Percentiles rank a stretch among this genome's conserved stretches.
Conservation (phyloP, 1,140 invertebrate genomes). For the Drosophila pandora region DNA sequence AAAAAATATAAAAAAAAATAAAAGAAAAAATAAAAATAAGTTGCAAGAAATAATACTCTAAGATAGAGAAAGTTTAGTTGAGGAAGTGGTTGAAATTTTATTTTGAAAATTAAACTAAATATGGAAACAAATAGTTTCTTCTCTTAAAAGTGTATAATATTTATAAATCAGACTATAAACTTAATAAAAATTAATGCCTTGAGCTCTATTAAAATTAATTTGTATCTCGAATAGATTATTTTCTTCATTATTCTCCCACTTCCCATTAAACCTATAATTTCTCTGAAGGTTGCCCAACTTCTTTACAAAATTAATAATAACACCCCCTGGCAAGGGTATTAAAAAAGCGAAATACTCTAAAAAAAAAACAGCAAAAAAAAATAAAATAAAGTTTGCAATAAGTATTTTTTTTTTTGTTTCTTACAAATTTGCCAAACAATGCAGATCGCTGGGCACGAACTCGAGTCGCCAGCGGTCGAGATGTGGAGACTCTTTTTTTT, state of each 20-base stretch:
- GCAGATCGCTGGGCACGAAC: conserved; percentile 71
- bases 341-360: conserved; percentile 8
- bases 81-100: not conserved
- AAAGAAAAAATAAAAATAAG: not conserved
- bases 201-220: not conserved
- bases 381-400: conserved; percentile 49
- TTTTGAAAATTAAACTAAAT: too few species aligned
- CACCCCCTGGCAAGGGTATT: conserved; percentile 22
- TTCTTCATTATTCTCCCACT: not conserved
- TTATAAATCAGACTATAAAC: not conserved
- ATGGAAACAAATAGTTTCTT: too few species aligned
- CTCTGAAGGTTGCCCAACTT: not conserved
- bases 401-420: conserved; percentile 56
- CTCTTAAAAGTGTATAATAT: too few species aligned
- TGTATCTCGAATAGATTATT: not conserved
- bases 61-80: not conserved
- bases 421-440: conserved; percentile 78
- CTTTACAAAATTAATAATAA: conserved; percentile 3
- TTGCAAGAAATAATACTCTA: not conserved
- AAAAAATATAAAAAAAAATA: not conserved
- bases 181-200: not conserved
- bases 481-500: conserved; percentile 3
- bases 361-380: conserved; percentile 7
- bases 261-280: not conserved
- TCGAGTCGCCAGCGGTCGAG: conserved; percentile 15